Evolutionary conservation across 2,888 invertebrate species (phyloP).

Genomic region (Achlya flavicornis): DNA sequence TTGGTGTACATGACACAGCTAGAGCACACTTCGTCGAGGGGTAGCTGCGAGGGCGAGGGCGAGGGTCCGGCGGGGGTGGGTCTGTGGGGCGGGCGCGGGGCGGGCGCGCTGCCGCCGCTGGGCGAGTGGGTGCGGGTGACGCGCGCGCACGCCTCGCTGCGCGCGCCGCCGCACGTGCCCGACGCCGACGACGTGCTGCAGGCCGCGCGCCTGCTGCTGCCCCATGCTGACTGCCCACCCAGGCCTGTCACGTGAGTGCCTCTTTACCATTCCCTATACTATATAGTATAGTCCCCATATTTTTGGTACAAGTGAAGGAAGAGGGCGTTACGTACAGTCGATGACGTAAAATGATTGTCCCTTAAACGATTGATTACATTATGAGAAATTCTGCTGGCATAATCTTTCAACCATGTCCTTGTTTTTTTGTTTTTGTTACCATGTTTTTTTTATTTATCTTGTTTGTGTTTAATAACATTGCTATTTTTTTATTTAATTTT

Average conservation of each 20-base stretch:
- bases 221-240: conserved; percentile 95
- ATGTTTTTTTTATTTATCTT: no score
- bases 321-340: no score
- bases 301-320: no score
- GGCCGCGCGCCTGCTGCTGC: conserved; percentile 92
- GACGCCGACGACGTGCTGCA: conserved; percentile 95
- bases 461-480: no score
- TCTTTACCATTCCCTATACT: background rate
- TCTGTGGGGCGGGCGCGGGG: conserved; percentile 93
- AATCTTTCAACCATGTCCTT: no score
- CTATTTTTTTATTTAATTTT: no score
- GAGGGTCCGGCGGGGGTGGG: conserved; percentile 57
- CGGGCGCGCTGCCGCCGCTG: conserved; percentile 93
- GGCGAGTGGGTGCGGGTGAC: conserved; percentile 96
- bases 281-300: no score
- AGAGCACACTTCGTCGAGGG: conserved; percentile 81
- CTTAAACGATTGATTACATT: no score
- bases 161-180: conserved; percentile 90
- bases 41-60: conserved; percentile 38
- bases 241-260: conserved; percentile 86
- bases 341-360: no score
- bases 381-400: no score
- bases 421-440: no score
- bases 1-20: conserved; percentile 66
- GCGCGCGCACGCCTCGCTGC: conserved; percentile 91